Base-by-base conservation (phyloP, 2,888 invertebrate species). In the Lasioglossum malachurum region DNA sequence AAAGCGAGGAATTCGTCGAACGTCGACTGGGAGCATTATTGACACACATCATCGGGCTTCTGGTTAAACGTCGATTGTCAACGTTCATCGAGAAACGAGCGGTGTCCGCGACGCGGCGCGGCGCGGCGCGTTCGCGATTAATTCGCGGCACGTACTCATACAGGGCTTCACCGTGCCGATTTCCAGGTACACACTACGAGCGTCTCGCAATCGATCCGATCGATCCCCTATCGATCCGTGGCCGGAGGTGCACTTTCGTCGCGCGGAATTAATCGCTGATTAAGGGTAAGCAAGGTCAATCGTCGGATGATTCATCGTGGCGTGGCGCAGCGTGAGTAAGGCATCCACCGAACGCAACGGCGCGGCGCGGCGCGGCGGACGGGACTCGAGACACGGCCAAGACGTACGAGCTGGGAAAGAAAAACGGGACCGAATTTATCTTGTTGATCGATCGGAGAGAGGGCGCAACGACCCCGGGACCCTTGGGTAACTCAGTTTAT, bases 251-350 rank as follows among this genome's bases (percentile, higher is more conserved):
- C 92, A 93, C 93, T 93, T 93, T 93, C 94, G 93, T 94, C 91
- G 93, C 92, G 90, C 92, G 93, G 94, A 94, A 94, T 95, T 94
- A 94, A 94, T 95, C 92, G 92, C 94, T 94, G 94, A 94, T 95
- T 94, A 94, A 94, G 94, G 67, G 90, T 92, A 94, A 93, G 92
- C 94, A 94, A 94, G 94, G 95, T 94, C 93, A 94, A 94, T 93
- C 92, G 93, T 92, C 93, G 87, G 92, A 93, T 94, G 94, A 94
- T 93, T 94, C 94, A 94, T 23, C 53, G 23, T 2, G 19, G 2
- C 1, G 91, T 27, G 27, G n/a, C 0, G 57, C 12, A 27, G 80
- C 75, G 86, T 87, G 85, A 88, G 90, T 88, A 88, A 90, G 87
- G 87, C 81, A 79, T 90, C 86, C 87, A 69, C 76, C 57, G 75